These are phyloP conservation scores for Byasa hedistus DNA, from an alignment of 2,888 invertebrate genomes.

Conservation along the genomic window DNA sequence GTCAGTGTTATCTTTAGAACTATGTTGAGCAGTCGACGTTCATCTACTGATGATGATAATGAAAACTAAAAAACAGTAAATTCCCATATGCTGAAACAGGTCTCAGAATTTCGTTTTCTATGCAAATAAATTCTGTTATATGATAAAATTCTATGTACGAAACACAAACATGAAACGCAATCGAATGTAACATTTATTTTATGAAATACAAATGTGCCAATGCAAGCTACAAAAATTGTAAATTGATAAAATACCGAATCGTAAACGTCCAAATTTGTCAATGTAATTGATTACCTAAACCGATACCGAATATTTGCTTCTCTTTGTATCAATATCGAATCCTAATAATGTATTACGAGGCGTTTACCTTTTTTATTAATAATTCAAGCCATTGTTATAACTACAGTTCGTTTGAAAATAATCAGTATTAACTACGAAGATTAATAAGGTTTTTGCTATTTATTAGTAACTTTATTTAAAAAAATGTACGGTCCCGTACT, in stretches of 20 bases:
- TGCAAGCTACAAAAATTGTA: conserved; percentile 1
- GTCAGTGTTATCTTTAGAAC: no score
- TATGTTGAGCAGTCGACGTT: no score
- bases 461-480: no score
- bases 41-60: no score
- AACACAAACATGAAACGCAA: neutral
- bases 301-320: neutral
- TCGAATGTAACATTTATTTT: neutral
- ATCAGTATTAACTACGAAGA: no score
- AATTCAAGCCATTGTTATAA: no score
- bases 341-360: neutral
- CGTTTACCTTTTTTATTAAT: neutral
- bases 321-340: neutral
- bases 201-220: conserved; percentile 1
- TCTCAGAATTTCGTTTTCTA: no score
- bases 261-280: neutral
- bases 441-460: no score
- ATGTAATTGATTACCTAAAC: neutral
- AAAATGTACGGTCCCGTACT: no score
- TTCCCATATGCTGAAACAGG: no score
- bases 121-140: neutral
- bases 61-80: no score
- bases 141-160: neutral
- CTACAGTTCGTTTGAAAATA: no score
- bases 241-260: neutral